Evolutionary conservation across 1,140 invertebrate genomes (phyloP), one percentile per base, ranked within the genome.

Genomic region (Neodiprion pinetum): DNA sequence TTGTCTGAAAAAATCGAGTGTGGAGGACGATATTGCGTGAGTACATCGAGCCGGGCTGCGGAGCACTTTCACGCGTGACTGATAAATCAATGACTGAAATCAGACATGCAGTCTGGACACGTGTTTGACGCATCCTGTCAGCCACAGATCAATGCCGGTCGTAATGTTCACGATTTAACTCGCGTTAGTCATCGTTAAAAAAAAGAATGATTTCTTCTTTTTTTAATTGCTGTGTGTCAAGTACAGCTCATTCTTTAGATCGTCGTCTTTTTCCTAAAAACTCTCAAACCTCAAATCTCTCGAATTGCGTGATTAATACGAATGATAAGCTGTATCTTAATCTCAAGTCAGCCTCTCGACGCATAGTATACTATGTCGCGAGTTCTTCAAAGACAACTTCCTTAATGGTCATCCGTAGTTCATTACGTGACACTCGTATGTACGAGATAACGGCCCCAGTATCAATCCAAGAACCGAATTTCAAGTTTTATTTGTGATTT

Each of bases 251-350:
- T 61, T 61, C 53, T 9, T 61, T 61, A n/a, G 53, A n/a, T 61
- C 53, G 53, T 14, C 53, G 53, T 61, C 53, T 9, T 61, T 61
- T 61, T 4, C 53, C 53, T 61, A 61, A 61, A 14, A 61, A 61
- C 53, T 61, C 28, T 40, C n/a, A 40, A 40, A 3, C 28, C 28
- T 61, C 53, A 61, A 61, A 61, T 61, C 53, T 61, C 53, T 14
- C 53, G 53, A 61, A 61, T 61, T n/a, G 53, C 53, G 8, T 61
- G 53, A 61, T 61, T n/a, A 61, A 61, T 61, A 61, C 11, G n/a
- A 9, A 11, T 61, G 53, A 61, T 61, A 61, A 61, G 53, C 53
- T 61, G 28, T 40, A 5, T 61, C 53, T 9, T 61, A n/a, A 11
- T 61, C 53, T 61, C 53, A 40, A 40, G 28, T 5, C 28, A 40